Base-by-base conservation (phyloP, 1,140 invertebrate genomes). In the Drosophila parvula region DNA sequence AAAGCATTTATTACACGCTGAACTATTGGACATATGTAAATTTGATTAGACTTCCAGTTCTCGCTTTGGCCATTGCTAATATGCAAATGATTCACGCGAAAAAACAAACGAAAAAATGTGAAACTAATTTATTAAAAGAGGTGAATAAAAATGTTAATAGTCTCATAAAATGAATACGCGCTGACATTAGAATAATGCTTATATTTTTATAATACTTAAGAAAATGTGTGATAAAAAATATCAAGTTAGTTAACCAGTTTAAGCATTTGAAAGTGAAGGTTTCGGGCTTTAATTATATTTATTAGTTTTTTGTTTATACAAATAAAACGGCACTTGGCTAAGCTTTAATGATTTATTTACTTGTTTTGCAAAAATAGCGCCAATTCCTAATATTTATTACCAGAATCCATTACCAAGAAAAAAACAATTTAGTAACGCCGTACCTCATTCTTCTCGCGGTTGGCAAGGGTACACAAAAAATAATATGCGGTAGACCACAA, bases 81-180 rank as follows among this genome's bases (percentile, higher is more conserved):
- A 86, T 79, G 82, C 61, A 78, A 78, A 86, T 86, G 56, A 32
- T 36, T 58, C 43, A 55, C 41, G 32, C 16, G 45, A 45, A 69
- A 45, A 32, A 50, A 28, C 32, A 43, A 5, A 9, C 6, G 14
- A 8, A 70, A 43, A 70, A 64, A 75, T 70, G 71, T 64, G 44
- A 61, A 70, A 70, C 48, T 67, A 76, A 79, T 79, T 88, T 73
- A 82, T 69, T 82, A 63, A 76, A 75, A 71, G 47, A 38, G 69
- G 48, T 50, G 41, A 51, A 74, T 70, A 53, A 43, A 53, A 45
- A 67, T 62, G 41, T 55, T 44, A 40, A 50, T 73, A 41, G 67
- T 34, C 58, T 63, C 74, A 67, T 84, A 59, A 74, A 86, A 67
- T 75, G 58, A 78, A 76, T 82, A 84, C 50, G 53, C 75, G 34